A percentile compares a stretch with the other conserved stretches of the same genome.
Conservation (phyloP, 1,140 invertebrate genomes). For the Caerostris extrusa region DNA sequence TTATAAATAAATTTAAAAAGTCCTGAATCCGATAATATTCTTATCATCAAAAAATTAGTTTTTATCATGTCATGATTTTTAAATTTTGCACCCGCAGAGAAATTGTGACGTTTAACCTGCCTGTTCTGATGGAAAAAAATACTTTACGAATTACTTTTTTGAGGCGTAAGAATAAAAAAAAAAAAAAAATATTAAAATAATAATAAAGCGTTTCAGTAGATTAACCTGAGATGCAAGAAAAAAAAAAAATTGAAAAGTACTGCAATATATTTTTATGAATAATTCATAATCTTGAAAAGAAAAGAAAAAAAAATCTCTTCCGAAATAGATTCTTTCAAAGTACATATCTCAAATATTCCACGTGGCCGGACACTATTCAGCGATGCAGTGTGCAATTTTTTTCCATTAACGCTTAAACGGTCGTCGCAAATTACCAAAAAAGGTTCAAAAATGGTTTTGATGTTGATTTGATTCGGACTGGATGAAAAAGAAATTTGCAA, state of each 20-base stretch:
- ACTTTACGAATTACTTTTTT: constrained; percentile 28
- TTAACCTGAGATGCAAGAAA: constrained; percentile 24
- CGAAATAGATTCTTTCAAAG: constrained; percentile 27
- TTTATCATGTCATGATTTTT: too few species aligned
- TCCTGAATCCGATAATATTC: too few species aligned
- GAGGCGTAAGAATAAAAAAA: neutral
- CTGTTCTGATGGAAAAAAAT: constrained; percentile 15
- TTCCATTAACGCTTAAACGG: constrained; percentile 56
- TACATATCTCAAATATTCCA: constrained; percentile 32
- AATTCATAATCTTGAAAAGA: constrained; percentile 1
- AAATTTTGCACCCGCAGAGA: too few species aligned
- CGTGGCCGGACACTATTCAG: neutral
- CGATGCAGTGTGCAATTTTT: constrained; percentile 25
- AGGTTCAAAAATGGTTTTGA: constrained; percentile 19
- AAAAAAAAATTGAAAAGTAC: neutral
- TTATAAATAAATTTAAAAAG: too few species aligned
- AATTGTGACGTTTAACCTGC: neutral
- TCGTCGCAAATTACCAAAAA: constrained; percentile 33
- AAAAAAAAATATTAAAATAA: neutral
- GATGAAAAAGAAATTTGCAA: constrained; percentile 9
- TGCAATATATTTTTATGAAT: constrained; percentile 71
- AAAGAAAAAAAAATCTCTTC: constrained; percentile 5
- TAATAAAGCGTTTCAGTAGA: constrained; percentile 53
- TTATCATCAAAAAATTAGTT: too few species aligned
- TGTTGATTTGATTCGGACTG: neutral